Evolutionary conservation across 1,140 invertebrate species (phyloP).

Genomic region (Zaprionus vittiger): DNA sequence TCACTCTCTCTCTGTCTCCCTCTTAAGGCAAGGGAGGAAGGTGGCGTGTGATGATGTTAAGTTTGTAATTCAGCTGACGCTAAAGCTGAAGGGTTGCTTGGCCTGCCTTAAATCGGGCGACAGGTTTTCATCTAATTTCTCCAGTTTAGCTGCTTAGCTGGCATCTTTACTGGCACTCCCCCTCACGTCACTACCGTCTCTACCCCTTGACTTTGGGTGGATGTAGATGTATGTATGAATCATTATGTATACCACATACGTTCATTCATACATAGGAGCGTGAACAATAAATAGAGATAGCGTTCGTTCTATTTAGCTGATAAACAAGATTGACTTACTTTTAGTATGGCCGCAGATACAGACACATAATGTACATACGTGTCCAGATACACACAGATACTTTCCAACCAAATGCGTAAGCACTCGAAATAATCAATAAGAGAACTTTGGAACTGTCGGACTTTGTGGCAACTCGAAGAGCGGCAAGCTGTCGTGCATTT

Average conservation of each 20-base stretch:
- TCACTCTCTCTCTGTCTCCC: neutral
- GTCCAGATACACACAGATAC: conserved; percentile 24
- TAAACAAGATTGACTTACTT: conserved; percentile 81
- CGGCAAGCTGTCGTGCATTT: conserved; percentile 54
- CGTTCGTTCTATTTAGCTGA: conserved; percentile 59
- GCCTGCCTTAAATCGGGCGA: conserved; percentile 24
- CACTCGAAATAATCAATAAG: conserved; percentile 78
- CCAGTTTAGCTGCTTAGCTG: conserved; percentile 61
- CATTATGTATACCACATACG: neutral
- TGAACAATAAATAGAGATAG: conserved; percentile 68
- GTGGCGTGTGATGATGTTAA: neutral
- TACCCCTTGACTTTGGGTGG: neutral
- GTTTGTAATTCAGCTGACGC: conserved; percentile 65
- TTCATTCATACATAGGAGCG: conserved; percentile 13
- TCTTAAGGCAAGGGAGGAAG: neutral
- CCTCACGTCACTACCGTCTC: conserved; percentile 2
- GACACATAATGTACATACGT: neutral
- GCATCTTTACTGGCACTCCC: conserved; percentile 16
- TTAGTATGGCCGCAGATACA: conserved; percentile 42
- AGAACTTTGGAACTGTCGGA: conserved; percentile 67
- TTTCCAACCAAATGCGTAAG: conserved; percentile 67
- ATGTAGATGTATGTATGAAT: neutral
- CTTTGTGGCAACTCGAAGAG: conserved; percentile 38
- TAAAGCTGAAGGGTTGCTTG: conserved; percentile 36
- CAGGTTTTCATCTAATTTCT: conserved; percentile 81